Base-by-base conservation (phyloP, 2,888 invertebrate species). In the Pyrrhia umbra region DNA sequence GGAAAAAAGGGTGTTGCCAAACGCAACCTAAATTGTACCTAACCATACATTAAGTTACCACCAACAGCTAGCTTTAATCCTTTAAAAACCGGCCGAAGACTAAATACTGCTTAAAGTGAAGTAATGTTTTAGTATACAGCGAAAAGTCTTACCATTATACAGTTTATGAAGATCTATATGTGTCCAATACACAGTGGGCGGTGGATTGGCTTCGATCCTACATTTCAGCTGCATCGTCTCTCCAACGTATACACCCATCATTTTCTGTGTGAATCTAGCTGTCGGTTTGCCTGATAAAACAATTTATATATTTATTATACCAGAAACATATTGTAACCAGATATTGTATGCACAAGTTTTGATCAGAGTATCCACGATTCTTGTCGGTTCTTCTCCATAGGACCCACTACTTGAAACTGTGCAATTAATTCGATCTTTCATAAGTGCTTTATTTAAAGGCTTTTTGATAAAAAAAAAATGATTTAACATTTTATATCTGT, bases 151-250 rank as follows among this genome's bases (percentile, higher is more conserved):
- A 96, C 96, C 95, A 82, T 96, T 95, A 46, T 95, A 92, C 60
- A 96, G 92, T 68, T 96, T 96, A 79, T 95, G 95, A 21, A 95
- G 95, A 70, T 95, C 93, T 57, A 95, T 94, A 82, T 96, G 95
- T 3, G 96, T 96, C 97, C 97, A 97, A 83, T 97, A 97, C 85
- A 97, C 96, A 72, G 96, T 95, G 8, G 97, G 97, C 77, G 95
- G 95, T 0, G 97, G 97, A 86, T 95, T 96, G 6, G 97, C 97
- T 88, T 97, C 97, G n/a, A 97, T 96, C 79, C 95, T 93, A 86
- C 97, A 97, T 79, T 96, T 96, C 63, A 97, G 87, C 1, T 95
- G 95, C 79, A 96, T 95, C 60, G 96, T 92, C 56, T 96, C 96
- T 1, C 96, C 96, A 62, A 96, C 92, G 79, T 96, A 96, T 0